Percentiles rank a stretch among this genome's conserved stretches.
phyloP scores from a whole-genome alignment of 2,888 invertebrate genomes.

The Trissoscelio sp. region DNA sequence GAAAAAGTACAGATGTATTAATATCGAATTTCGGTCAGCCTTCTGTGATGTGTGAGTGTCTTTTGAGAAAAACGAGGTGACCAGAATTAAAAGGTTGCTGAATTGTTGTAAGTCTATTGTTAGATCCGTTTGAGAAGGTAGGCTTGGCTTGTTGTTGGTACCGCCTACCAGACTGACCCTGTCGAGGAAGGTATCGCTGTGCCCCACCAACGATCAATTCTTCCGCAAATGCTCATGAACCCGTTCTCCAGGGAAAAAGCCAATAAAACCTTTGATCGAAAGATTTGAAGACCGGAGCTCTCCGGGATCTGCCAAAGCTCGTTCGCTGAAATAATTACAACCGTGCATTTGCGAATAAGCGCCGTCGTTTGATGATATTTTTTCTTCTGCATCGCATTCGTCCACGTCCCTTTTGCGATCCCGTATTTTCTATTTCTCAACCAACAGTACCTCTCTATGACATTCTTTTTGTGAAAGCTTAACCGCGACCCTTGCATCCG shows the following conservation, averaged over 20 bases:
- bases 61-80: slow-evolving; percentile 35
- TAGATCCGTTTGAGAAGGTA: slow-evolving; percentile 75
- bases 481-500: slow-evolving; percentile 69
- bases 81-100: slow-evolving; percentile 43
- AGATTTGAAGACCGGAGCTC: slow-evolving; percentile 56
- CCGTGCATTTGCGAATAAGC: slow-evolving; percentile 59
- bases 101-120: slow-evolving; percentile 79
- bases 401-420: slow-evolving; percentile 60
- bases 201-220: slow-evolving; percentile 75
- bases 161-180: slow-evolving; percentile 81
- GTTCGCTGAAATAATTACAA: slow-evolving; percentile 63
- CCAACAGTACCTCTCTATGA: slow-evolving; percentile 59
- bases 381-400: slow-evolving; percentile 48
- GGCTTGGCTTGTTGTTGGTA: slow-evolving; percentile 79
- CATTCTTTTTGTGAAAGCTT: slow-evolving; percentile 68
- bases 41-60: slow-evolving; percentile 6
- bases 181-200: slow-evolving; percentile 74
- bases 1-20: slow-evolving; percentile 4
- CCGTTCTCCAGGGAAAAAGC: slow-evolving; percentile 58
- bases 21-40: slow-evolving; percentile 29
- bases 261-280: slow-evolving; percentile 63
- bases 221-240: slow-evolving; percentile 55
- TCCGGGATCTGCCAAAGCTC: slow-evolving; percentile 60
- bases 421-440: slow-evolving; percentile 66
- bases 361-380: slow-evolving; percentile 64